A percentile compares a stretch with the other conserved stretches of the same genome.
phyloP scores from a whole-genome alignment of 2,797 vertebrate species.

The Amphiprion clarkii region DNA sequence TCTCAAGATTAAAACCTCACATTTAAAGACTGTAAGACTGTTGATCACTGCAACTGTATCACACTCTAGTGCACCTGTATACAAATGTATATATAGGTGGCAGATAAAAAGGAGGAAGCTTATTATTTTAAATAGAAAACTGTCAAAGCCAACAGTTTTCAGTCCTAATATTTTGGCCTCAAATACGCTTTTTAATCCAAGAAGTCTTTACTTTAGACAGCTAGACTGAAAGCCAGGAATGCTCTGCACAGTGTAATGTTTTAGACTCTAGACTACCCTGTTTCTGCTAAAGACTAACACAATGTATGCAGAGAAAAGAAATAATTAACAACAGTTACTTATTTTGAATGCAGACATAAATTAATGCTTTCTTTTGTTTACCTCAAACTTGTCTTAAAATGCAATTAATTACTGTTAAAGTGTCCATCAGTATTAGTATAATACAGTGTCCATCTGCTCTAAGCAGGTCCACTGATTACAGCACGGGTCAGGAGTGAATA shows the following conservation, averaged over 20 bases:
- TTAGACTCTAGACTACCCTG: background rate
- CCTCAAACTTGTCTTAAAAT: background rate
- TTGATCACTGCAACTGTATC: background rate
- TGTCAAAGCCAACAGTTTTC: background rate
- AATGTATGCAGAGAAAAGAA: background rate
- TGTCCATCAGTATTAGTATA: conserved; percentile 8
- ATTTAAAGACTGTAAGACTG: conserved; percentile 14
- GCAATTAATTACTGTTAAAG: background rate
- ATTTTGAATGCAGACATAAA: background rate
- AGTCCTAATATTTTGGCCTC: conserved; percentile 1
- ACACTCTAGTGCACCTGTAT: background rate
- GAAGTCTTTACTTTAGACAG: background rate
- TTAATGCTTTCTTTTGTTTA: background rate
- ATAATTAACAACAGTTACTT: background rate
- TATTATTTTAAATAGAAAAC: background rate
- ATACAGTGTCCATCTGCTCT: conserved; percentile 1
- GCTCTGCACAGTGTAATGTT: background rate
- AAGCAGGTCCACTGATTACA: conserved; percentile 12
- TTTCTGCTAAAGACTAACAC: too few species aligned
- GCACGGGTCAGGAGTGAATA: conserved; percentile 7
- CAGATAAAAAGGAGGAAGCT: background rate
- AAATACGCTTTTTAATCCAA: conserved; percentile 18
- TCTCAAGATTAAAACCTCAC: conserved; percentile 14
- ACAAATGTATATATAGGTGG: background rate
- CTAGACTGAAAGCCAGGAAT: conserved; percentile 7